phyloP scores from a whole-genome alignment of 2,113 vertebrate genomes.

The Actenoides lindsayi region DNA sequence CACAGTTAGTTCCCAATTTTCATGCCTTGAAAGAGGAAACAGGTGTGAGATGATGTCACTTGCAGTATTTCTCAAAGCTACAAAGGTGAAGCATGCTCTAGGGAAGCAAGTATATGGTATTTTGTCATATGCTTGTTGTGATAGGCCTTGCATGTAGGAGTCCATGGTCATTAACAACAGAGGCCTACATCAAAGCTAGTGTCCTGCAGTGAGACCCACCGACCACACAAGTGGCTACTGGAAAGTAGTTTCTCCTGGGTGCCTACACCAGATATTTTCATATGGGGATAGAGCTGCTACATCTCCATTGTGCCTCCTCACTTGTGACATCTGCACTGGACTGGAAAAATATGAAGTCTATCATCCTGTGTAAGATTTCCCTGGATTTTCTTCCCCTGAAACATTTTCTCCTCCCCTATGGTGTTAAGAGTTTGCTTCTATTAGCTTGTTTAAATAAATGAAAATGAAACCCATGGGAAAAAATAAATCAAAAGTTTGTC shows the following conservation, averaged over 20 bases:
- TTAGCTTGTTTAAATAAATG: background rate
- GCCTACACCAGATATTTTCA: background rate
- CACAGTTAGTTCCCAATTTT: background rate
- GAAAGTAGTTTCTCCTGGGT: background rate
- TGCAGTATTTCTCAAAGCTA: background rate
- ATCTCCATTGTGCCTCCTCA: accelerated
- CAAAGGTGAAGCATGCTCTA: accelerated
- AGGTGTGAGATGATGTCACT: accelerated
- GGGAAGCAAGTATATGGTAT: accelerated
- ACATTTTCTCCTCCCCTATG: accelerated
- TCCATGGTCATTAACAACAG: accelerated
- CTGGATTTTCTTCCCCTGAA: background rate
- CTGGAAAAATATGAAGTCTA: background rate
- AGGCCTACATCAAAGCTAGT: accelerated
- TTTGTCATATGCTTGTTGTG: background rate
- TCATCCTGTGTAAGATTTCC: background rate
- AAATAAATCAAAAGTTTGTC: background rate
- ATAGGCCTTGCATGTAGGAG: accelerated
- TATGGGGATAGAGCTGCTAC: background rate
- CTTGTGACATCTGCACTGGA: background rate
- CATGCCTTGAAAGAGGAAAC: background rate
- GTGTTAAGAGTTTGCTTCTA: background rate
- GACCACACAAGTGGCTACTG: background rate
- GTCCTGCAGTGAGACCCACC: background rate
- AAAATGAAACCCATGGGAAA: accelerated